Evolutionary conservation across 2,113 vertebrate species (phyloP), one percentile per base, ranked within the genome.

Genomic region (Trogon melanurus): DNA sequence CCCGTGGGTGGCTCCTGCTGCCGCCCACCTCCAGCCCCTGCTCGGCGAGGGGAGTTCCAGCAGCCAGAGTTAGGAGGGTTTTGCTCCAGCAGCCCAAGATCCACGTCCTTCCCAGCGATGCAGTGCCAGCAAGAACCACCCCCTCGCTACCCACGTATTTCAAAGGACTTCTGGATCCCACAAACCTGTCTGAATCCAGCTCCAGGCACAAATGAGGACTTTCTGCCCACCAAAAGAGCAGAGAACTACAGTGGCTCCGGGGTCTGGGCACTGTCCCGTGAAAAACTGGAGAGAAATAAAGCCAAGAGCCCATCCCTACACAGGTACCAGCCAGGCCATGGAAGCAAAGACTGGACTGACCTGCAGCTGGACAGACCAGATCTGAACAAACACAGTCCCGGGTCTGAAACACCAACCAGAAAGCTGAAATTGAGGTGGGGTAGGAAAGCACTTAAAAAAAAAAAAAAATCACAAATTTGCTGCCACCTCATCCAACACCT

Each of bases 1-100:
- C 34, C 25, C 2, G 0, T 4, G 48, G 32, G 36, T 17, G 26
- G 57, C 23, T 74, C 1, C 0, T 44, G 41, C 72, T 80, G 38
- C 58, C 34, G 25, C 29, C 20, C 74, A 36, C 15, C n/a, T 9
- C 9, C 62, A 85, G 48, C 53, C 72, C 53, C 25, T 5, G 69
- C 50, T 34, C 9, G 3, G n/a, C 0, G 6, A 58, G 51, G 29
- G 16, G 10, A n/a, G n/a, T 7, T 27, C 72, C 41, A 30, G 64
- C 48, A 41, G 29, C 29, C 5, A 12, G 30, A 36, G 30, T 5
- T 3, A 0, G 61, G 47, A 3, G n/a, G n/a, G n/a, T 41, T 81
- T 87, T 25, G 53, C 12, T 27, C 32, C 9, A 2, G 1, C 3
- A 76, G 8, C 11, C 16, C 4, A 1, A 50, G 50, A 62, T 34